phyloP scores from a whole-genome alignment of 2,797 vertebrate species.

The Sebastes oblongus region DNA sequence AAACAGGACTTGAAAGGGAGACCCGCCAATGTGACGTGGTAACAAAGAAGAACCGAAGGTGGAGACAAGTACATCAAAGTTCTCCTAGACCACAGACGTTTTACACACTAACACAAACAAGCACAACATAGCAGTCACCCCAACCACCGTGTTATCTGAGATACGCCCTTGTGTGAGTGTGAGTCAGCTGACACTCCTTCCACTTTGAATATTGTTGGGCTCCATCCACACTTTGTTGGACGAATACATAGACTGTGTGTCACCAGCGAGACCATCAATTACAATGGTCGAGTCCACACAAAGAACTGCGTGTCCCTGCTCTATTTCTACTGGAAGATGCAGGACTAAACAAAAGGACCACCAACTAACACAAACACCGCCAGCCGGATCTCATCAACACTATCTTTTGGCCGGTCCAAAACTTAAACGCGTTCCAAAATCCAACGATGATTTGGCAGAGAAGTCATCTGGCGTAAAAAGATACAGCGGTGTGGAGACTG shows the following conservation, averaged over 20 bases:
- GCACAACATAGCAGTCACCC: not conserved
- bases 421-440: slow-evolving; percentile 1
- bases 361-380: slow-evolving; percentile 53
- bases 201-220: slow-evolving; percentile 9
- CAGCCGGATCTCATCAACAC: slow-evolving; percentile 31
- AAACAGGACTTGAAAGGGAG: slow-evolving; percentile 17
- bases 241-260: slow-evolving; percentile 49
- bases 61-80: slow-evolving; percentile 43
- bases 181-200: slow-evolving; percentile 35
- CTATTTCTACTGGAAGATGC: slow-evolving; percentile 59
- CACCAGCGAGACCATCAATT: slow-evolving; percentile 63
- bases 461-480: not conserved
- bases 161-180: slow-evolving; percentile 14
- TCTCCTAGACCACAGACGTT: slow-evolving; percentile 14
- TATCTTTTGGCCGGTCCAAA: not conserved
- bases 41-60: slow-evolving; percentile 23
- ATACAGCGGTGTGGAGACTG: not conserved
- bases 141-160: slow-evolving; percentile 29
- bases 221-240: slow-evolving; percentile 27
- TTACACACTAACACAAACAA: slow-evolving; percentile 33
- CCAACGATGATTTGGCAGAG: not conserved
- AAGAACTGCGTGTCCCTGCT: slow-evolving; percentile 24
- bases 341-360: slow-evolving; percentile 72
- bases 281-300: slow-evolving; percentile 30
- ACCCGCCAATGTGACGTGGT: slow-evolving; percentile 1